These are phyloP conservation scores for Typhlichthys subterraneus DNA, from an alignment of 2,797 vertebrate species.

Conservation along the genomic window DNA sequence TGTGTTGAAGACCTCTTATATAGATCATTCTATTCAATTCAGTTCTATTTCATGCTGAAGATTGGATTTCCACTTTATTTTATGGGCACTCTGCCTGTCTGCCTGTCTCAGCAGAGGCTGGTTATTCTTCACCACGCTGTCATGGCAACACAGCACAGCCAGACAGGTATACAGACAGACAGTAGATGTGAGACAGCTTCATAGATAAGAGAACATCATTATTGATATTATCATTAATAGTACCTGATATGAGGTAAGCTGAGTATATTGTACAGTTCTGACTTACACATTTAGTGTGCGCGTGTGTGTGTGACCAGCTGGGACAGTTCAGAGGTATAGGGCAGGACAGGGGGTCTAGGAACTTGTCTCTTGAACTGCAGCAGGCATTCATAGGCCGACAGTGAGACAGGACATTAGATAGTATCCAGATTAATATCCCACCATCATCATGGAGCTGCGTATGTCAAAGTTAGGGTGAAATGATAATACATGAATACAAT, in stretches of 20 bases:
- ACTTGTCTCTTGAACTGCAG: conserved; percentile 76
- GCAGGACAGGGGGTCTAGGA: conserved; percentile 68
- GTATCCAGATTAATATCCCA: background rate
- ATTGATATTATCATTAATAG: background rate
- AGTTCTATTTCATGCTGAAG: no score
- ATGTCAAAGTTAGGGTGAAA: no score
- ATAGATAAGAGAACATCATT: background rate
- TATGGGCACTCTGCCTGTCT: conserved; percentile 9
- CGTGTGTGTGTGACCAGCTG: conserved; percentile 74
- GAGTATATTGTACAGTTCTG: conserved; percentile 81
- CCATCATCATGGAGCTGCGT: background rate
- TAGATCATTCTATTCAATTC: background rate
- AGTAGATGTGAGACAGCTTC: background rate
- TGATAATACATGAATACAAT: no score
- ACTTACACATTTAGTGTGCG: background rate
- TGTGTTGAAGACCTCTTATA: background rate
- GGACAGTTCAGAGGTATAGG: conserved; percentile 74
- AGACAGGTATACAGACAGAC: background rate
- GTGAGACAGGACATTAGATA: conserved; percentile 11
- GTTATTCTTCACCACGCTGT: conserved; percentile 91
- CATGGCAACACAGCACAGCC: conserved; percentile 87
- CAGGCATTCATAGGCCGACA: conserved; percentile 87
- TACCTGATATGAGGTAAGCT: conserved; percentile 85
- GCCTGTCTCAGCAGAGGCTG: conserved; percentile 84
- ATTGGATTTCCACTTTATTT: background rate